Evolutionary conservation across 2,797 vertebrate species (phyloP).

Genomic region (Sphenopsis melanotis): DNA sequence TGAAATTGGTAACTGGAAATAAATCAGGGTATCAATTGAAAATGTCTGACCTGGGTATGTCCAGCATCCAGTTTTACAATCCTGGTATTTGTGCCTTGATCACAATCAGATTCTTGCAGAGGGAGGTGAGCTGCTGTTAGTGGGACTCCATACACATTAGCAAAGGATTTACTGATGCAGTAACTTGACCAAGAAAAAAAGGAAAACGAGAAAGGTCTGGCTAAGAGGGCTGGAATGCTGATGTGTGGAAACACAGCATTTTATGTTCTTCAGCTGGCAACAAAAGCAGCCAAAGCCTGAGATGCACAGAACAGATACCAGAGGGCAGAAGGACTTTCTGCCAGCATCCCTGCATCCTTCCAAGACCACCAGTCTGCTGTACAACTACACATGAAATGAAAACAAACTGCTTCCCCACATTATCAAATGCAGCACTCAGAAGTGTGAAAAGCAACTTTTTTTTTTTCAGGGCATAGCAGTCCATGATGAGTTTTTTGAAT

Average conservation of each 20-base stretch:
- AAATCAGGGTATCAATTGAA: background rate
- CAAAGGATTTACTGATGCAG: conserved; percentile 76
- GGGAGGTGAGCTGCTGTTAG: conserved; percentile 77
- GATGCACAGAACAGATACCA: background rate
- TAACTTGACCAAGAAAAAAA: conserved; percentile 64
- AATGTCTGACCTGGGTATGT: conserved; percentile 68
- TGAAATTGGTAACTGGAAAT: background rate
- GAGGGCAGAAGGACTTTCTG: background rate
- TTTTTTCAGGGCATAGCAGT: background rate
- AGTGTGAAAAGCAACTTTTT: background rate
- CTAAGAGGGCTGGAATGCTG: background rate
- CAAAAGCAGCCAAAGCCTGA: background rate
- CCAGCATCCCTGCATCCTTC: background rate
- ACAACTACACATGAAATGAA: background rate
- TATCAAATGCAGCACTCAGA: background rate
- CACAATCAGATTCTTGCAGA: conserved; percentile 28
- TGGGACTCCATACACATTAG: conserved; percentile 66
- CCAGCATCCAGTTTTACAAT: conserved; percentile 62
- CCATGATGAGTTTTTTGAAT: background rate
- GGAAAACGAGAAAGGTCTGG: background rate
- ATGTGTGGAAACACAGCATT: background rate
- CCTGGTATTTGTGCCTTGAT: conserved; percentile 46
- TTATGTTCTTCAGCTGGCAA: background rate
- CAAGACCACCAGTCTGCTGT: background rate
- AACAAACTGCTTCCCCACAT: background rate